Evolutionary conservation across 2,888 invertebrate genomes (phyloP).

Genomic region (Limenitis camilla): DNA sequence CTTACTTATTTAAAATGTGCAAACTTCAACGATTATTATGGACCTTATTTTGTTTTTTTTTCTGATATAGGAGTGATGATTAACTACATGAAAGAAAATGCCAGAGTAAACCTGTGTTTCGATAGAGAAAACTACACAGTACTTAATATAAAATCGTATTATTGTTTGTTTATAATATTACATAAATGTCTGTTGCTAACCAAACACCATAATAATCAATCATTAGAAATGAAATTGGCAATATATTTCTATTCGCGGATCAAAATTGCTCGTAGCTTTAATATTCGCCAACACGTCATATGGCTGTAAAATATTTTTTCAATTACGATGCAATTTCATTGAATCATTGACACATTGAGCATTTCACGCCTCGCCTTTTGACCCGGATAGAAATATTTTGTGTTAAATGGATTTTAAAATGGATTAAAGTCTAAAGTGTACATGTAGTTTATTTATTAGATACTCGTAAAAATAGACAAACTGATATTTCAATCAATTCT

Average conservation of each 20-base stretch:
- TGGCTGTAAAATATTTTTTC: conserved; percentile 14
- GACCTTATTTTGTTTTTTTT: too few relatives aligned
- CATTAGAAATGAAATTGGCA: conserved; percentile 1
- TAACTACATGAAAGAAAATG: too few relatives aligned
- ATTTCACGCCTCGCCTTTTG: conserved; percentile 20
- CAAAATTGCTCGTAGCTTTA: conserved; percentile 4
- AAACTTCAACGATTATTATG: too few relatives aligned
- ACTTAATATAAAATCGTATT: too few relatives aligned
- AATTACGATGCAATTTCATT: conserved; percentile 11
- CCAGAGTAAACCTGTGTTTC: too few relatives aligned
- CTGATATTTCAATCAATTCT: too few relatives aligned
- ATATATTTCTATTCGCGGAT: conserved; percentile 4
- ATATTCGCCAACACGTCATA: conserved; percentile 16
- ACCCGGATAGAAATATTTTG: conserved; percentile 26
- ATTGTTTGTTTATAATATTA: too few relatives aligned
- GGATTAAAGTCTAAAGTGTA: not conserved
- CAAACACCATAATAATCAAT: not conserved
- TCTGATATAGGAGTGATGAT: too few relatives aligned
- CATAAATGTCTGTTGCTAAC: not conserved
- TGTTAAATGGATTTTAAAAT: conserved; percentile 1
- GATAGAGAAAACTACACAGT: too few relatives aligned
- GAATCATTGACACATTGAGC: conserved; percentile 13
- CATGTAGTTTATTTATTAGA: too few relatives aligned
- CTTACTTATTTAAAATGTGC: too few relatives aligned
- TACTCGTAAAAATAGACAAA: too few relatives aligned